A percentile compares a stretch with the other conserved stretches of the same genome.
These are phyloP conservation scores for Prionace glauca DNA, from an alignment of 2,797 vertebrate genomes.

Conservation along the genomic window DNA sequence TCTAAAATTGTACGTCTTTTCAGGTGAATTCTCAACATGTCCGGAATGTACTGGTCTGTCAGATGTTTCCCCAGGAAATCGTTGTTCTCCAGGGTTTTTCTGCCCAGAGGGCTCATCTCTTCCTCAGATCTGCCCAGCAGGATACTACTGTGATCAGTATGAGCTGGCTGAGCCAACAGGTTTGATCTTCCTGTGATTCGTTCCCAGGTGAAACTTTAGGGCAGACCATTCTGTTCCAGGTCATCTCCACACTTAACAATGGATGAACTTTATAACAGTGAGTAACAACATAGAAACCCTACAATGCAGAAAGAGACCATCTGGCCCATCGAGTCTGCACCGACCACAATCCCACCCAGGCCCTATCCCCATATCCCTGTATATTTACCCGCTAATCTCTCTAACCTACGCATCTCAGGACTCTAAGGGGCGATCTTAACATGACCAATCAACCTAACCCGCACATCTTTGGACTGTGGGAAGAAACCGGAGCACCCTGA, in stretches of 20 bases:
- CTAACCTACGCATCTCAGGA: no score
- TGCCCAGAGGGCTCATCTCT: conserved; percentile 11
- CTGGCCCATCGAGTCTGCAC: no score
- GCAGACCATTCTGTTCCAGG: not conserved
- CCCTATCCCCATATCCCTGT: no score
- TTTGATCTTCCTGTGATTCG: not conserved
- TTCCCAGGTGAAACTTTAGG: not conserved
- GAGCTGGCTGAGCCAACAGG: conserved; percentile 11
- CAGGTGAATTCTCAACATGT: not conserved
- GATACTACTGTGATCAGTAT: not conserved
- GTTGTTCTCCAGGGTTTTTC: not conserved
- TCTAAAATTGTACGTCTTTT: not conserved
- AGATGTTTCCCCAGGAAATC: not conserved
- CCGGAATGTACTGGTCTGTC: not conserved
- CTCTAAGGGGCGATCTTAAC: no score
- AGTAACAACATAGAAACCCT: no score
- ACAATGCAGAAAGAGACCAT: no score
- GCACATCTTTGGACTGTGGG: no score
- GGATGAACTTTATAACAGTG: not conserved
- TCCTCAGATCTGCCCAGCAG: not conserved
- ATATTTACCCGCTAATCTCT: no score
- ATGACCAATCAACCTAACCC: no score
- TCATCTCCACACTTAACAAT: not conserved
- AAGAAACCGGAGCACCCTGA: no score
- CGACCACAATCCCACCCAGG: no score